These are phyloP conservation scores for Hypocryptadius cinnamomeus DNA, from an alignment of 2,113 vertebrate species.

Conservation along the genomic window DNA sequence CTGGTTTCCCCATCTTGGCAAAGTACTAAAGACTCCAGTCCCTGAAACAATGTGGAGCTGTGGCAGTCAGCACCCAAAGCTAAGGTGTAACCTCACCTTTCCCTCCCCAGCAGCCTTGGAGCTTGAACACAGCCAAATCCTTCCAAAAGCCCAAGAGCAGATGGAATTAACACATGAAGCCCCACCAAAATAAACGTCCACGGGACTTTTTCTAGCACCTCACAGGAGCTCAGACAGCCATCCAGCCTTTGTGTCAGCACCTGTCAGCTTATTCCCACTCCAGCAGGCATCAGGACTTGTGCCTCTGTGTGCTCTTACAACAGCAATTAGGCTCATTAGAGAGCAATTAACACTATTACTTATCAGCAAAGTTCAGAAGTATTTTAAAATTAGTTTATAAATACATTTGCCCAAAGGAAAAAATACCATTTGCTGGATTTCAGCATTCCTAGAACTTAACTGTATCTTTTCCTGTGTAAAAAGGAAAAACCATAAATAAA, in stretches of 20 bases:
- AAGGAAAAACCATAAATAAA: background rate
- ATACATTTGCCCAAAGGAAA: slow-evolving; percentile 22
- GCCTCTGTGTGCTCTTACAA: background rate
- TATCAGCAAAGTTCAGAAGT: slow-evolving; percentile 42
- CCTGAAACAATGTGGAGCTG: background rate
- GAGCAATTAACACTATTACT: slow-evolving; percentile 44
- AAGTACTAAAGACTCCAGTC: background rate
- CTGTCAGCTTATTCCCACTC: background rate
- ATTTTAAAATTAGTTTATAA: slow-evolving; percentile 30
- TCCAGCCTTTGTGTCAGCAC: background rate
- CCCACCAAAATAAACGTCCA: background rate
- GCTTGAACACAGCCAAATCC: background rate
- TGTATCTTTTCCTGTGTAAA: background rate
- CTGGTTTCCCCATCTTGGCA: background rate
- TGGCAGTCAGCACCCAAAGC: background rate
- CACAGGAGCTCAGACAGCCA: background rate
- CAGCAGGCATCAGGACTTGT: background rate
- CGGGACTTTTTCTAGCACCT: background rate
- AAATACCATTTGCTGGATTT: background rate
- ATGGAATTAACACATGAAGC: background rate
- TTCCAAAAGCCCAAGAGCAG: background rate
- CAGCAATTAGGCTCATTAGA: slow-evolving; percentile 42
- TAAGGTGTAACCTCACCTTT: background rate
- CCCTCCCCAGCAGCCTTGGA: background rate
- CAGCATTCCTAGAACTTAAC: slow-evolving; percentile 15